Evolutionary conservation across 2,797 vertebrate genomes (phyloP).

Genomic region (Yasuhikotakia modesta): DNA sequence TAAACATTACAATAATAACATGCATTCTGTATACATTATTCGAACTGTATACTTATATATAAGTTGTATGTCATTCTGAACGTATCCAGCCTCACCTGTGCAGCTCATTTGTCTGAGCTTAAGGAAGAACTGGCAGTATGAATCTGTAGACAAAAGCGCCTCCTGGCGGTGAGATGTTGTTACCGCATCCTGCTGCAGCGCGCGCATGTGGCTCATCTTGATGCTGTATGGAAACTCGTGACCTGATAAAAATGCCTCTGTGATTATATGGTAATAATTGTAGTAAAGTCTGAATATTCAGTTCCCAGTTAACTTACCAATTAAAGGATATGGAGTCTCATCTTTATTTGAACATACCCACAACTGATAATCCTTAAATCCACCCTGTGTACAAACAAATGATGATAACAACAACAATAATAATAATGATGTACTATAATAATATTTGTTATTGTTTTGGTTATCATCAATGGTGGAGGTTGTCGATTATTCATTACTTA

Average conservation of each 20-base stretch:
- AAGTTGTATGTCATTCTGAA: not conserved
- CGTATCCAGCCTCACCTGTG: conserved; percentile 10
- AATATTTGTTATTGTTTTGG: too few relatives aligned
- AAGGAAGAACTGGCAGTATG: conserved; percentile 93
- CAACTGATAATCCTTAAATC: conserved; percentile 87
- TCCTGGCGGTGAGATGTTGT: conserved; percentile 77
- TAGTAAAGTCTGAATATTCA: not conserved
- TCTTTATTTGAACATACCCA: conserved; percentile 95
- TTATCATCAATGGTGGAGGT: not conserved
- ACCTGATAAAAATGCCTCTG: conserved; percentile 69
- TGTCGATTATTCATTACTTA: not conserved
- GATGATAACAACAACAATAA: not conserved
- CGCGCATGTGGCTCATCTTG: conserved; percentile 90
- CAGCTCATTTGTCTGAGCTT: conserved; percentile 80
- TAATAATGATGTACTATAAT: not conserved
- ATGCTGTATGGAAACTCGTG: conserved; percentile 95
- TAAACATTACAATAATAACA: too few relatives aligned
- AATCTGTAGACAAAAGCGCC: conserved; percentile 83
- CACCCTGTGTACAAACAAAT: conserved; percentile 74
- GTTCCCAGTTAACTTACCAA: conserved; percentile 84
- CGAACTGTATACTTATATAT: too few relatives aligned
- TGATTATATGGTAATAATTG: not conserved
- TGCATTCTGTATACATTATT: too few relatives aligned
- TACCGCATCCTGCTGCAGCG: conserved; percentile 63
- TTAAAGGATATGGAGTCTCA: conserved; percentile 91